A percentile compares a stretch with the other conserved stretches of the same genome.
These are phyloP conservation scores for Pelodytes ibericus DNA, from an alignment of 2,797 vertebrate genomes.

Conservation along the genomic window DNA sequence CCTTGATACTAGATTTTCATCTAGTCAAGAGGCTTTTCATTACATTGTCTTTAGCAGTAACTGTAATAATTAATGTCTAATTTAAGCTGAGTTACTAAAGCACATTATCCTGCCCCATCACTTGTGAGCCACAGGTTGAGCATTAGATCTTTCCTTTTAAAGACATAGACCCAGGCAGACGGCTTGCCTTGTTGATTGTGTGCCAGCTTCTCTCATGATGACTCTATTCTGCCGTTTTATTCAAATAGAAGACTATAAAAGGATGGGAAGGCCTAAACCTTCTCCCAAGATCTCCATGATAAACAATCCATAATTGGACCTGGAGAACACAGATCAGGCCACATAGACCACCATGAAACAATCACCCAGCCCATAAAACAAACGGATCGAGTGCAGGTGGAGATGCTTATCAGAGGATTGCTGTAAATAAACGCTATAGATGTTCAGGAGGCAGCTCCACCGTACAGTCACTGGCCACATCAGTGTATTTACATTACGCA, in stretches of 20 bases:
- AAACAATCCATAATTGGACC: constrained; percentile 35
- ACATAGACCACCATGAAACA: constrained; percentile 19
- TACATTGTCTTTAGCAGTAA: no score
- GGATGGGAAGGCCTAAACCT: constrained; percentile 14
- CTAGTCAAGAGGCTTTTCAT: no score
- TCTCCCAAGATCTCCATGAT: constrained; percentile 23
- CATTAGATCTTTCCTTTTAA: constrained; percentile 41
- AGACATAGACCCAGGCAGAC: constrained; percentile 38
- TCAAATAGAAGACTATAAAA: constrained; percentile 45
- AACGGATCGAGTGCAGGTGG: constrained; percentile 21
- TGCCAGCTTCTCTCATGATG: constrained; percentile 20
- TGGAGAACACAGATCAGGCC: background rate
- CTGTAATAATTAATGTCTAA: no score
- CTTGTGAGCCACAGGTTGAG: background rate
- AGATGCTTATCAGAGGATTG: constrained; percentile 30
- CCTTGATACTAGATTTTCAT: no score
- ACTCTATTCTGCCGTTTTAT: constrained; percentile 30
- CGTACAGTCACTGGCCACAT: background rate
- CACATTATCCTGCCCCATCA: background rate
- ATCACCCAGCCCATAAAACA: constrained; percentile 24
- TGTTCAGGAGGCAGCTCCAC: background rate
- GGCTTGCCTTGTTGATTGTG: constrained; percentile 16
- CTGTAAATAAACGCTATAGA: background rate
- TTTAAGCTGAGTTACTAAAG: no score
- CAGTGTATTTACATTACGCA: background rate